Evolutionary conservation across 2,113 vertebrate species (phyloP), one percentile per base, ranked within the genome.

Genomic region (Notothenia coriiceps): DNA sequence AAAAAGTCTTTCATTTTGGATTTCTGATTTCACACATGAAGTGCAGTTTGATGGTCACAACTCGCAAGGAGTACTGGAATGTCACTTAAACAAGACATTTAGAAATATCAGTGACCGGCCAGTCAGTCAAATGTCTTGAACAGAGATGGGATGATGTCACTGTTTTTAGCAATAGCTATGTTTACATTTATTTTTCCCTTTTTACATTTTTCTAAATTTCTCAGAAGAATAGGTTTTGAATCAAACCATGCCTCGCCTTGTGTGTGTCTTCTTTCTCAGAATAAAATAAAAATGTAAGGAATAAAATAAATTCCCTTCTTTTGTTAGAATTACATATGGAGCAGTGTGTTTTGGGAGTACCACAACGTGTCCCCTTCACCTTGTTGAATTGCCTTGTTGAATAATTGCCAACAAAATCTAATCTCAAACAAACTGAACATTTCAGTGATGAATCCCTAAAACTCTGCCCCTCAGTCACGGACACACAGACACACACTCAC

Each of bases 341-440:
- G 43, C 5, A 6, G 43, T 10, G 20, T 55, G 17, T 44, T 29
- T 29, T 14, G 35, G 52, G 44, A 66, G 17, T 20, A 33, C n/a
- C 2, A 29, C 54, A 46, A 54, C 44, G 47, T 11, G 66, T 22
- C 25, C 50, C 17, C 49, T 49, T 63, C 64, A 35, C 56, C 18
- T 50, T 35, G 29, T 64, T 72, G 75, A 35, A 46, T 61, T 6
- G 0, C 35, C 44, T 55, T 44, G 50, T 75, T 59, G 72, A 76
- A 74, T 77, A 82, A 85, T 85, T 71, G 81, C 79, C 33, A 20
- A 67, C 70, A 62, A 74, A 82, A 67, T 66, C 67, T 87, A 50
- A 76, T 83, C 77, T 85, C 66, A 78, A 82, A 77, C 47, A 56
- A 82, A 46, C 64, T 66, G 80, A 79, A 86, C 55, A 63, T 68